Conservation (phyloP, 2,113 vertebrate species). For the Gallinago jamesoni region DNA sequence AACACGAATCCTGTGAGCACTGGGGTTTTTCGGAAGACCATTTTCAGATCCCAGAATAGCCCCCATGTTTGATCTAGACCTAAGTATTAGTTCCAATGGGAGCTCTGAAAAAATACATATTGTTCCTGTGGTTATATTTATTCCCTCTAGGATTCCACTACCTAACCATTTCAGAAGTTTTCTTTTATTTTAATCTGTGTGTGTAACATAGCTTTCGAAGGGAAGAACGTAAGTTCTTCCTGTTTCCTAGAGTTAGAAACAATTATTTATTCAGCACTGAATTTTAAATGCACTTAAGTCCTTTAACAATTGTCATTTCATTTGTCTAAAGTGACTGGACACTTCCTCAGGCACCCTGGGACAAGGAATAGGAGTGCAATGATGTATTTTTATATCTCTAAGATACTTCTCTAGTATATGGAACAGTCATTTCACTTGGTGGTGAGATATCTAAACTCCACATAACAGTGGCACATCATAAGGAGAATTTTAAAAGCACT, state of each 20-base stretch:
- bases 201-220: not conserved
- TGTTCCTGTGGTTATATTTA: not conserved
- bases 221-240: not conserved
- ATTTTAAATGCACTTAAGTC: not conserved
- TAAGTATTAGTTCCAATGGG: not conserved
- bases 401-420: not conserved
- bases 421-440: not conserved
- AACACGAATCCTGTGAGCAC: not conserved
- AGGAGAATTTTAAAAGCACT: not conserved
- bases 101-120: slow-evolving; percentile 15
- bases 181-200: not conserved
- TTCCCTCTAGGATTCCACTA: not conserved
- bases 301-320: not conserved
- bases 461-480: not conserved
- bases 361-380: not conserved
- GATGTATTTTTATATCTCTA: not conserved
- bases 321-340: not conserved
- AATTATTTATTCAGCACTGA: not conserved
- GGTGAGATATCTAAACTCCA: not conserved
- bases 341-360: not conserved
- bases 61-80: not conserved
- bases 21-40: not conserved
- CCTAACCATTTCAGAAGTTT: not conserved
- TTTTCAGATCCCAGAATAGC: not conserved
- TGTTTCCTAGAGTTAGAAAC: not conserved